Evolutionary conservation across 1,140 invertebrate species (phyloP).

Genomic region (Brachionus koreanus): DNA sequence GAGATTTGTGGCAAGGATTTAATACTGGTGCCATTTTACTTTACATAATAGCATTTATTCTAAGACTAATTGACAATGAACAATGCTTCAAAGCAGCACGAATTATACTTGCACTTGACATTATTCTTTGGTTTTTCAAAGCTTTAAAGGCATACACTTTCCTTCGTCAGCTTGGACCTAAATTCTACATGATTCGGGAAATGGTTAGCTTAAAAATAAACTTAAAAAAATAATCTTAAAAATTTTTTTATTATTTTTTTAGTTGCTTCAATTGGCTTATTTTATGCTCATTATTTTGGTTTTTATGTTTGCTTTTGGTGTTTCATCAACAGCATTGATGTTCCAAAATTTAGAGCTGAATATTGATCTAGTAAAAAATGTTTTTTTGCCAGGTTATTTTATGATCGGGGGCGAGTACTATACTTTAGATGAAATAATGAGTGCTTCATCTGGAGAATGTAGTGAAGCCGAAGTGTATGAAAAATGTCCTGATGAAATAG

Average conservation of each 20-base stretch:
- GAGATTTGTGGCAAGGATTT: neutral
- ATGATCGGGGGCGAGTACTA: conserved; percentile 42
- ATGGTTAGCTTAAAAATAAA: neutral
- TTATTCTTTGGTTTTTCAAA: conserved; percentile 28
- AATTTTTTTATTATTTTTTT: neutral
- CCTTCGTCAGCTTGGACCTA: conserved; percentile 2
- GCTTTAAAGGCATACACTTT: conserved; percentile 16
- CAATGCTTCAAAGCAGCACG: neutral
- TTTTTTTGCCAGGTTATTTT: conserved; percentile 29
- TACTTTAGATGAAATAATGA: neutral
- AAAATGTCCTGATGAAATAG: conserved; percentile 16
- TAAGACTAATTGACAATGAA: conserved; percentile 11
- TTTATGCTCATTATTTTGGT: conserved; percentile 21
- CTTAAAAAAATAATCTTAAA: neutral
- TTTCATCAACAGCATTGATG: conserved; percentile 15
- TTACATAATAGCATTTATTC: neutral
- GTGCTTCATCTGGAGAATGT: neutral
- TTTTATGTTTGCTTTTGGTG: conserved; percentile 36
- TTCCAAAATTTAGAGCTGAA: conserved; percentile 5
- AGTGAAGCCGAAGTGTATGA: neutral
- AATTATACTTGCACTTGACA: conserved; percentile 21
- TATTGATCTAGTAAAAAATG: neutral
- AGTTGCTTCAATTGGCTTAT: conserved; percentile 19
- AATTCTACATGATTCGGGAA: conserved; percentile 25
- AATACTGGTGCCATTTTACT: neutral